Evolutionary conservation across 2,797 vertebrate genomes (phyloP).

Genomic region (Pipistrellus kuhlii): DNA sequence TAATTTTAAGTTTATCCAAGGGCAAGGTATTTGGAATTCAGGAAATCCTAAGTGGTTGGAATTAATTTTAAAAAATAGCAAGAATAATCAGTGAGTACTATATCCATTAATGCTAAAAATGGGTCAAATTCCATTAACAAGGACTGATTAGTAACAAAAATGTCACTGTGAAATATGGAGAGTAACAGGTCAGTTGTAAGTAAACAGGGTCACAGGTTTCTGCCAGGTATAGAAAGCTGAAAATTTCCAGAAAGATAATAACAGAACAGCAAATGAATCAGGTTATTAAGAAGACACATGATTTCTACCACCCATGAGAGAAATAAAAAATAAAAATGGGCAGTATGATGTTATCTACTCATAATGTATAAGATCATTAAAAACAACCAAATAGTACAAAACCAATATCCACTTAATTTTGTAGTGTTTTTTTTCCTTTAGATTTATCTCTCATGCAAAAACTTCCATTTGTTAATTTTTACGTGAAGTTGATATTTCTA

Average conservation of each 20-base stretch:
- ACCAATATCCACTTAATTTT: neutral
- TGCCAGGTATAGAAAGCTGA: neutral
- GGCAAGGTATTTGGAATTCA: slow-evolving; percentile 47
- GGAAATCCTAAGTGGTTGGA: neutral
- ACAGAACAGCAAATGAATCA: neutral
- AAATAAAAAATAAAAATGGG: neutral
- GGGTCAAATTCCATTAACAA: neutral
- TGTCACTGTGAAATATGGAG: neutral
- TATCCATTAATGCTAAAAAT: neutral
- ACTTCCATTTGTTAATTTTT: neutral
- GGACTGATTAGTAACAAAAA: neutral
- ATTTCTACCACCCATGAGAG: neutral
- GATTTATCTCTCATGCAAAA: slow-evolving; percentile 1
- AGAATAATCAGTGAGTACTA: neutral
- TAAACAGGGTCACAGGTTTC: neutral
- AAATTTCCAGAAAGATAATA: neutral
- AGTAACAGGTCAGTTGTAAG: neutral
- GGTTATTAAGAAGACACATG: neutral
- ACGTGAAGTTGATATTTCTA: neutral
- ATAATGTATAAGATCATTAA: neutral
- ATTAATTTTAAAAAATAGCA: neutral
- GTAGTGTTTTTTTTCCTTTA: neutral
- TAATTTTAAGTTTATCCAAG: neutral
- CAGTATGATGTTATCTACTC: neutral
- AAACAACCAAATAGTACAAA: neutral